A percentile compares a stretch with the other conserved stretches of the same genome.
phyloP scores from a whole-genome alignment of 2,797 vertebrate species.

The Crocidura indochinensis region DNA sequence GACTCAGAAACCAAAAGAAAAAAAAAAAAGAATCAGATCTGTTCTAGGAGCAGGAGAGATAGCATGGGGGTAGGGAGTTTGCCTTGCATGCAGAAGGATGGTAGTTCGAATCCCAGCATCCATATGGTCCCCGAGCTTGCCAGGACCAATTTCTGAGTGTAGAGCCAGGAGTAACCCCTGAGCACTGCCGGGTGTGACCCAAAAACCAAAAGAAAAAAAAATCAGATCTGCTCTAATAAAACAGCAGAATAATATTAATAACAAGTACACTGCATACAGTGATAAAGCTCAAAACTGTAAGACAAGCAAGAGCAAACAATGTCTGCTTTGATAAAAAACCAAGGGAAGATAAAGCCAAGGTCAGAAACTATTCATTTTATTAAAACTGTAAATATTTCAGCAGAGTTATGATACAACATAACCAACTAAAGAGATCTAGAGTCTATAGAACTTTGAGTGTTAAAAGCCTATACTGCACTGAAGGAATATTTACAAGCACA shows the following conservation, averaged over 20 bases:
- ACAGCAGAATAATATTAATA: neutral
- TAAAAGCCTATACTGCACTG: constrained; percentile 10
- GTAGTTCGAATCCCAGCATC: too few species aligned
- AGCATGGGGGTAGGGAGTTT: too few species aligned
- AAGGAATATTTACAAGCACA: constrained; percentile 31
- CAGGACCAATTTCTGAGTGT: too few species aligned
- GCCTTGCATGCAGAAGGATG: too few species aligned
- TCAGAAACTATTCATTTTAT: constrained; percentile 63
- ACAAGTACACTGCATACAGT: neutral
- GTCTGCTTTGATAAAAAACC: constrained; percentile 9
- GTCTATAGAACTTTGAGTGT: constrained; percentile 40
- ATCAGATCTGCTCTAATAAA: constrained; percentile 30
- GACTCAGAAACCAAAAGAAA: too few species aligned
- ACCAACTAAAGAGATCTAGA: constrained; percentile 32
- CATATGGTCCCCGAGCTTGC: too few species aligned
- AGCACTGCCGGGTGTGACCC: too few species aligned
- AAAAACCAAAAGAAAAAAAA: neutral
- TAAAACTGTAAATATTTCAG: constrained; percentile 12
- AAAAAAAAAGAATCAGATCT: too few species aligned
- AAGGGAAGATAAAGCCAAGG: neutral
- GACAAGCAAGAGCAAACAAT: neutral
- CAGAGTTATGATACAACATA: neutral
- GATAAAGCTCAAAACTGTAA: neutral
- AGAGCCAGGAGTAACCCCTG: too few species aligned
- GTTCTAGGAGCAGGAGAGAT: too few species aligned